phyloP scores from a whole-genome alignment of 1,140 invertebrate species.

The Propsilocerus akamusi region DNA sequence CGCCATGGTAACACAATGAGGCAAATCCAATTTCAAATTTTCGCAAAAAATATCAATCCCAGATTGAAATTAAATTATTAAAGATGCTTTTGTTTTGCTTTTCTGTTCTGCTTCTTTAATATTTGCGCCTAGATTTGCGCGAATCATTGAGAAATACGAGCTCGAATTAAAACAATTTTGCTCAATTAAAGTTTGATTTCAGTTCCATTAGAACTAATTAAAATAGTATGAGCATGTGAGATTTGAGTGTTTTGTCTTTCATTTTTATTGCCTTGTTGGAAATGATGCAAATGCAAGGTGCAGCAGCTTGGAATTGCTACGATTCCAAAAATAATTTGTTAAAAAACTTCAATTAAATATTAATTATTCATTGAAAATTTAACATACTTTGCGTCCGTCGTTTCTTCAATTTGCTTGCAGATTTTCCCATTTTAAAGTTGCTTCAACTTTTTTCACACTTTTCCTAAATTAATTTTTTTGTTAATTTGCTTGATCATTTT shows the following conservation, averaged over 20 bases:
- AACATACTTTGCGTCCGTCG: not conserved
- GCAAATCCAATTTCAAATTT: too few relatives aligned
- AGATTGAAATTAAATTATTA: conserved; percentile 3
- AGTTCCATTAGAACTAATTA: conserved; percentile 2
- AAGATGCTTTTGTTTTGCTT: not conserved
- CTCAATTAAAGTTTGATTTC: conserved; percentile 1
- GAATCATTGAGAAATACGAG: too few relatives aligned
- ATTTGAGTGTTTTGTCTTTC: not conserved
- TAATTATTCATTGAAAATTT: not conserved
- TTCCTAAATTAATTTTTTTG: not conserved
- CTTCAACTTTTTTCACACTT: not conserved
- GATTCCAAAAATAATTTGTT: too few relatives aligned
- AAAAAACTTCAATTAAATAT: not conserved
- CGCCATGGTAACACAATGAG: too few relatives aligned
- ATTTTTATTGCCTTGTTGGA: not conserved
- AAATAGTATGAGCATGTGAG: not conserved
- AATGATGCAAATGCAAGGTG: too few relatives aligned
- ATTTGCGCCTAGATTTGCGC: not conserved
- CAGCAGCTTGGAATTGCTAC: too few relatives aligned
- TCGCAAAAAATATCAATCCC: too few relatives aligned
- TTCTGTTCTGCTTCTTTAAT: not conserved
- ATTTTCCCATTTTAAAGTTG: not conserved
- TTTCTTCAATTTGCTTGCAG: not conserved
- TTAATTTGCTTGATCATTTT: too few relatives aligned
- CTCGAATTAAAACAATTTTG: not conserved